Evolutionary conservation across 2,113 vertebrate genomes (phyloP).

Genomic region (Anarrhichthys ocellatus): DNA sequence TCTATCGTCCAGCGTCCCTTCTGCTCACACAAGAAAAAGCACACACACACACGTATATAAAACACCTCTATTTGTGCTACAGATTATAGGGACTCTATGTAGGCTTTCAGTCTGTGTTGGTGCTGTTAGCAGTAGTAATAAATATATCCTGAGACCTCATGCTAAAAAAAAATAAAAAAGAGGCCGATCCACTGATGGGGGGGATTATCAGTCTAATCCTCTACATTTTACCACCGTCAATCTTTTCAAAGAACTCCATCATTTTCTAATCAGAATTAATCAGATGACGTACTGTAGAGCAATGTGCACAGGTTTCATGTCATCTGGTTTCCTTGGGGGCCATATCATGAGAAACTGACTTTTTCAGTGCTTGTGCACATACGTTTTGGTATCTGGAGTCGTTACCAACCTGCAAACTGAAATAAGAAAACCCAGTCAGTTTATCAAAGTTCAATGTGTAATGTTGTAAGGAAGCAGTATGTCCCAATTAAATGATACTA

Average conservation of each 20-base stretch:
- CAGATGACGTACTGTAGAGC: not conserved
- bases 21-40: slow-evolving; percentile 21
- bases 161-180: slow-evolving; percentile 22
- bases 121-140: slow-evolving; percentile 49
- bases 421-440: too few relatives aligned
- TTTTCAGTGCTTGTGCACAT: too few relatives aligned
- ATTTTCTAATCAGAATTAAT: not conserved
- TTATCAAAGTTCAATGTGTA: not conserved
- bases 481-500: too few relatives aligned
- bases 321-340: not conserved
- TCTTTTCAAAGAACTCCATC: slow-evolving; percentile 14
- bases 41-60: not conserved
- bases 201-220: slow-evolving; percentile 44
- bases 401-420: too few relatives aligned
- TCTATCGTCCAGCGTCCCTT: slow-evolving; percentile 6
- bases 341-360: too few relatives aligned
- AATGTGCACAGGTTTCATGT: not conserved
- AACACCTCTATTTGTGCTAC: slow-evolving; percentile 59
- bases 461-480: not conserved
- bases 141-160: slow-evolving; percentile 49
- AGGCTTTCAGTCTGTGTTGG: slow-evolving; percentile 44
- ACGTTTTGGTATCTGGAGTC: too few relatives aligned
- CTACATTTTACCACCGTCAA: slow-evolving; percentile 18
- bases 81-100: slow-evolving; percentile 57
- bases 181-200: slow-evolving; percentile 31